Evolutionary conservation across 2,888 invertebrate genomes (phyloP).

Genomic region (Darwinula stevensoni): DNA sequence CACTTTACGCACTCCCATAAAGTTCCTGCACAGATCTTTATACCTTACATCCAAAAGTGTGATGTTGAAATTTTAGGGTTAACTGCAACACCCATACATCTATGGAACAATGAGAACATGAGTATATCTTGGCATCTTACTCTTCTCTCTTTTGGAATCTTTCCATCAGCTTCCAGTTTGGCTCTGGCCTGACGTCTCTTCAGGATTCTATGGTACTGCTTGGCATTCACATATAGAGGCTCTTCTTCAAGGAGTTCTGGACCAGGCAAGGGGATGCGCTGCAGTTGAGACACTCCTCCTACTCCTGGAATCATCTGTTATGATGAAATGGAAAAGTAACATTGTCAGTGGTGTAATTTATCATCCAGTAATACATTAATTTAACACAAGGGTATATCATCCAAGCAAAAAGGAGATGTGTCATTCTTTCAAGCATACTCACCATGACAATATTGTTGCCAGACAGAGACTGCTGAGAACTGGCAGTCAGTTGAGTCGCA

Average conservation of each 20-base stretch:
- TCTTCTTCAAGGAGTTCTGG: conserved; percentile 53
- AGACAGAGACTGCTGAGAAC: conserved; percentile 18
- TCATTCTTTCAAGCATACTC: conserved; percentile 5
- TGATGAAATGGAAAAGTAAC: too few relatives aligned
- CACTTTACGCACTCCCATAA: too few relatives aligned
- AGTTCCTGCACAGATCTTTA: too few relatives aligned
- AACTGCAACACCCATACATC: too few relatives aligned
- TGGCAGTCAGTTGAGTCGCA: conserved; percentile 12
- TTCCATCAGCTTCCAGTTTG: conserved; percentile 70
- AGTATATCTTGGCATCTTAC: conserved; percentile 24
- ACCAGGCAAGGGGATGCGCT: conserved; percentile 25
- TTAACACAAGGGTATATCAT: too few relatives aligned
- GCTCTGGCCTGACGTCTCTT: conserved; percentile 80
- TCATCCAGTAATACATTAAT: too few relatives aligned
- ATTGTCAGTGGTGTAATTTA: too few relatives aligned
- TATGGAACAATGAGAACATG: too few relatives aligned
- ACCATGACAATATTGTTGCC: conserved; percentile 13
- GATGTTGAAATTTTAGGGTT: too few relatives aligned
- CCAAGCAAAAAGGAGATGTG: too few relatives aligned
- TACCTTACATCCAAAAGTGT: too few relatives aligned
- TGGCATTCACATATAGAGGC: conserved; percentile 88
- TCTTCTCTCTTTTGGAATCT: conserved; percentile 84
- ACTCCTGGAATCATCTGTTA: conserved; percentile 26
- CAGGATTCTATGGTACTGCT: conserved; percentile 82
- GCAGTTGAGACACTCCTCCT: conserved; percentile 14